Conservation (phyloP, 2,888 invertebrate species). For the Xanthostigma xanthostigma region DNA sequence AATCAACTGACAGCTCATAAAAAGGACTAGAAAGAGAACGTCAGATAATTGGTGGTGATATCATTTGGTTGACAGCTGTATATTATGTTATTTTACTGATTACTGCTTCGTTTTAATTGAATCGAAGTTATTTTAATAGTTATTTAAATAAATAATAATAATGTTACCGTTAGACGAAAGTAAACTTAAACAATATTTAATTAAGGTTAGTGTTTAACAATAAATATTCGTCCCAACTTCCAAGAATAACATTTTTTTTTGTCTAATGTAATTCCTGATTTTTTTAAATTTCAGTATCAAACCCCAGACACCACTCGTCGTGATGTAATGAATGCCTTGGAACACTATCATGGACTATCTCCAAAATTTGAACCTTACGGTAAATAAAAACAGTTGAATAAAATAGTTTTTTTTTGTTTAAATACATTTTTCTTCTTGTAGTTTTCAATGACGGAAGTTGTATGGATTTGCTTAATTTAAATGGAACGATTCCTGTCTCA, state of each 20-base stretch:
- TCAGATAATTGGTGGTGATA: too few relatives aligned
- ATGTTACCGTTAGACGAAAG: conserved; percentile 33
- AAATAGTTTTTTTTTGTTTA: background rate
- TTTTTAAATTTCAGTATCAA: conserved; percentile 43
- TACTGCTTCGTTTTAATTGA: too few relatives aligned
- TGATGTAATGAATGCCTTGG: conserved; percentile 49
- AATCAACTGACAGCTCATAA: too few relatives aligned
- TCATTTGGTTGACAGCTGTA: too few relatives aligned
- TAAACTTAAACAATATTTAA: conserved; percentile 34
- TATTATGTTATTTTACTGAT: too few relatives aligned
- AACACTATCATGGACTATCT: conserved; percentile 46
- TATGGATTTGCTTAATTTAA: conserved; percentile 68
- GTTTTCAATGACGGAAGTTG: conserved; percentile 79
- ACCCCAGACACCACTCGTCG: conserved; percentile 48
- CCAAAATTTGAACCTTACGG: conserved; percentile 54
- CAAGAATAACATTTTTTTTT: conserved; percentile 5
- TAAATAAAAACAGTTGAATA: conserved; percentile 26
- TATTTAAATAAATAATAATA: conserved; percentile 18
- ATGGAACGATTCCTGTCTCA: conserved; percentile 84
- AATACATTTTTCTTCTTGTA: conserved; percentile 20
- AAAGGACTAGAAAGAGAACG: too few relatives aligned
- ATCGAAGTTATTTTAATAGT: background rate
- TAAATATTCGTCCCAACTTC: conserved; percentile 5
- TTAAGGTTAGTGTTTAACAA: conserved; percentile 27
- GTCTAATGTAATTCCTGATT: background rate